These are phyloP conservation scores for Rhinolophus sinicus DNA, from an alignment of 2,113 vertebrate genomes.

Conservation along the genomic window DNA sequence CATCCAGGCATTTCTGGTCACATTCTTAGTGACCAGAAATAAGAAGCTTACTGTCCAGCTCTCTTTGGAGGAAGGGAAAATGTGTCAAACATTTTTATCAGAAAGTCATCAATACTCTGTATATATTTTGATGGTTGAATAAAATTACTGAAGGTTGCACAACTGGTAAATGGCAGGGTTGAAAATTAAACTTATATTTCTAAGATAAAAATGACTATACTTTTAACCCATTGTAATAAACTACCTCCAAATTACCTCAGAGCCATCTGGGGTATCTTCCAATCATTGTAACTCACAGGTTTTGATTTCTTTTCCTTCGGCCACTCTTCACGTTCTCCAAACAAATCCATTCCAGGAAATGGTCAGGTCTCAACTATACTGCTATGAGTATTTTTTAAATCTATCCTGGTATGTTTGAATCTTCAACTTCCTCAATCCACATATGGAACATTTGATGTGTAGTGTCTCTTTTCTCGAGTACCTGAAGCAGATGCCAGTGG, in stretches of 20 bases:
- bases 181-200: slow-evolving; percentile 20
- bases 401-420: not conserved
- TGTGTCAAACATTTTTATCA: not conserved
- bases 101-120: not conserved
- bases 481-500: not conserved
- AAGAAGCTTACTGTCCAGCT: not conserved
- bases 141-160: not conserved
- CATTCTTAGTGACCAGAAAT: not conserved
- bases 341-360: not conserved
- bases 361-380: not conserved
- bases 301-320: not conserved
- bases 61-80: not conserved
- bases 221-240: not conserved
- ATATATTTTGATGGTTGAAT: not conserved
- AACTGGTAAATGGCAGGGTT: not conserved
- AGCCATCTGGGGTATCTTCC: not conserved
- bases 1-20: not conserved
- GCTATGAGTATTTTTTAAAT: not conserved
- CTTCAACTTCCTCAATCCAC: not conserved
- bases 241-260: not conserved
- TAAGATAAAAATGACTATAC: not conserved
- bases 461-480: not conserved
- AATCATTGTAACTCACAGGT: not conserved
- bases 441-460: not conserved
- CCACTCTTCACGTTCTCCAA: not conserved